Base-by-base conservation (phyloP, 2,113 vertebrate genomes). In the Entomyzon cyanotis region DNA sequence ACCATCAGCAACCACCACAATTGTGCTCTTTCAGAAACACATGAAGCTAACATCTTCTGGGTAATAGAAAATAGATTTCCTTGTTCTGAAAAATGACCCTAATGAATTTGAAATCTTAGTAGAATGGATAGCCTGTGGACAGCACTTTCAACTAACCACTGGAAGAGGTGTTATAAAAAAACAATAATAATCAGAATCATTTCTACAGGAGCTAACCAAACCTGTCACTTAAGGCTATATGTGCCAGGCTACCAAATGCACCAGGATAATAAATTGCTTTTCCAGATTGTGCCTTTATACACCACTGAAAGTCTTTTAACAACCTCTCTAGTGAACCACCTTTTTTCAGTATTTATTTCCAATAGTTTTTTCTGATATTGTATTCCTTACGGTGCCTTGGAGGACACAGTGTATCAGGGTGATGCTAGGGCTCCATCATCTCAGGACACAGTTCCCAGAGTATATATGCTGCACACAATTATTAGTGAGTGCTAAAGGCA, bases 41-140 rank as follows among this genome's bases (percentile, higher is more conserved):
- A 39, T 12, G 62, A 90, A 90, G 53, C 74, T 69, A 85, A 90
- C 65, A 65, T 79, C 44, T 93, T 87, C 65, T 82, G 74, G 65
- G 87, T 84, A 94, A 95, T 30, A 87, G 87, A 83, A 94, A 94
- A 96, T 95, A 44, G 90, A 94, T 91, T 90, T 91, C 90, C 53
- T 79, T 71, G n/a, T 76, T 93, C 92, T 85, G 62, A 87, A 95
- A 96, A 96, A 88, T 73, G 78, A 49, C 67, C n/a, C 41, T 93
- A 96, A 96, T 88, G 75, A 96, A 93, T 91, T 73, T 79, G 78
- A 93, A 94, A 79, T 79, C 85, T 62, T 83, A 93, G 84, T 53
- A 73, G 74, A 91, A 83, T 41, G 46, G 85, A 87, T 76, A 94
- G 84, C 52, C 70, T 68, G 74, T 79, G 67, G 85, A 94, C 62